Evolutionary conservation across 1,140 invertebrate species (phyloP).

Genomic region (Triops longicaudatus): DNA sequence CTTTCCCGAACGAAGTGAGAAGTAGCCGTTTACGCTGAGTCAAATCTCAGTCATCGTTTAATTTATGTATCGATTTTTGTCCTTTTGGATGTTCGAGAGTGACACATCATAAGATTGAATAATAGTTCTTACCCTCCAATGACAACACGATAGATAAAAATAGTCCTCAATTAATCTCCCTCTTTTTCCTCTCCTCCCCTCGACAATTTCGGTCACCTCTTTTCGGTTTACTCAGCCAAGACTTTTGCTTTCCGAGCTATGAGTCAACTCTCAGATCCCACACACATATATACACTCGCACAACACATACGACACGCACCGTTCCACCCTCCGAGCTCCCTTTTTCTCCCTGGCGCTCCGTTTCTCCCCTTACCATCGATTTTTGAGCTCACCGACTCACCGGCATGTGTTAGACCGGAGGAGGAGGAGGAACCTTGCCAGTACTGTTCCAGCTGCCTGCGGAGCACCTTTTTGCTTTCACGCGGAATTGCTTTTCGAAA

Average conservation of each 20-base stretch:
- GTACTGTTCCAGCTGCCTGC: background rate
- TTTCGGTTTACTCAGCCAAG: background rate
- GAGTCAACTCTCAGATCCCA: background rate
- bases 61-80: no score
- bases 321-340: background rate
- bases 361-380: background rate
- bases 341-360: background rate
- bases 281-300: background rate
- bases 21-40: no score
- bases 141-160: conserved; percentile 7
- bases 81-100: background rate
- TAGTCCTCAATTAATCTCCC: conserved; percentile 6
- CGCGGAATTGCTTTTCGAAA: background rate
- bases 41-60: no score
- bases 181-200: background rate
- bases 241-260: background rate
- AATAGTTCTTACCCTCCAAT: conserved; percentile 7
- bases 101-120: conserved; percentile 15
- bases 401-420: background rate
- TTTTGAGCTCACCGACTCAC: background rate
- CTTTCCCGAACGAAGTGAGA: no score
- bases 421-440: background rate
- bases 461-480: background rate
- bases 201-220: background rate
- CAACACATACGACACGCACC: no score